A percentile compares a stretch with the other conserved stretches of the same genome.
These are phyloP conservation scores for Hypena proboscidalis DNA, from an alignment of 2,888 invertebrate species.

Conservation along the genomic window DNA sequence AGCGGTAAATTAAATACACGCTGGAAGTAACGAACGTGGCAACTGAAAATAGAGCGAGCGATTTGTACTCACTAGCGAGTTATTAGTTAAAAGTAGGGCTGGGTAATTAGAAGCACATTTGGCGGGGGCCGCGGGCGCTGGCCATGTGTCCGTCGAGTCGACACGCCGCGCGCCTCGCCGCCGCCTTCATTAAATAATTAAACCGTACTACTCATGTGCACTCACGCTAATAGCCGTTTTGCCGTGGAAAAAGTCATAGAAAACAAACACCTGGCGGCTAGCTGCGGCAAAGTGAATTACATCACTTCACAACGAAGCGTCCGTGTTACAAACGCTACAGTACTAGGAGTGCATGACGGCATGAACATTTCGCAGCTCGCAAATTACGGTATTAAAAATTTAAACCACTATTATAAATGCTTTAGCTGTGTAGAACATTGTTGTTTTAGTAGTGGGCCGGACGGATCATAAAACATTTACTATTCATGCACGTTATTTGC, in stretches of 20 bases:
- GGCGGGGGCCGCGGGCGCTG: constrained; percentile 50
- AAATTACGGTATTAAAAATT: constrained; percentile 72
- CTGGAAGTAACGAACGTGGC: constrained; percentile 35
- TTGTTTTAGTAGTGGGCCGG: constrained; percentile 56
- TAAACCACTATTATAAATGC: constrained; percentile 65
- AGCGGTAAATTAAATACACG: constrained; percentile 13
- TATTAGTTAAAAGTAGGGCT: constrained; percentile 70
- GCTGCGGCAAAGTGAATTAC: constrained; percentile 45
- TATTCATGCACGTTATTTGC: constrained; percentile 45
- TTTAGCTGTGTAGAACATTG: constrained; percentile 60
- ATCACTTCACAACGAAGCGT: constrained; percentile 44
- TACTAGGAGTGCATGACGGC: constrained; percentile 40
- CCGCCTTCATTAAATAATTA: constrained; percentile 65
- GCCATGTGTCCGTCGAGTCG: constrained; percentile 49
- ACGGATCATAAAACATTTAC: constrained; percentile 63
- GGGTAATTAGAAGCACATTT: constrained; percentile 75
- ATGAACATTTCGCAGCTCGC: constrained; percentile 53
- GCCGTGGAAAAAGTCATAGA: constrained; percentile 44
- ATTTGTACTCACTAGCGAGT: constrained; percentile 64
- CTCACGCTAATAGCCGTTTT: constrained; percentile 54
- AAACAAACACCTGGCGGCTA: constrained; percentile 50
- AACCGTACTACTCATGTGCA: constrained; percentile 52
- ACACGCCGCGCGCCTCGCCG: constrained; percentile 22
- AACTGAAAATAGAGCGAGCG: constrained; percentile 62
- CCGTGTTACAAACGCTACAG: constrained; percentile 43